phyloP scores from a whole-genome alignment of 1,140 invertebrate species.

The Drosophila repleta region DNA sequence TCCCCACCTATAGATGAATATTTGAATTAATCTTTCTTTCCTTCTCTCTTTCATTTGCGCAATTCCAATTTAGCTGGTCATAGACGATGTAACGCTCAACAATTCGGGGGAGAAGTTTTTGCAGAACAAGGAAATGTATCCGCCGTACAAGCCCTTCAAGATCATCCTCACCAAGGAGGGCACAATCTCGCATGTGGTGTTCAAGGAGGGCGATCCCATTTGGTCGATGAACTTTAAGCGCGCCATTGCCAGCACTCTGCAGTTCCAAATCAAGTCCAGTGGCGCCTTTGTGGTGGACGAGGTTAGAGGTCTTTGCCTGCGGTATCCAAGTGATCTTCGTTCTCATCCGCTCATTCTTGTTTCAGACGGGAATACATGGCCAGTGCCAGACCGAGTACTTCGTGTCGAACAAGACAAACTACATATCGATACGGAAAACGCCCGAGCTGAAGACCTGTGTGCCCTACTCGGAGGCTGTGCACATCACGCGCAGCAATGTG shows the following conservation, averaged over 20 bases:
- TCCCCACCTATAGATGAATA: conserved; percentile 11
- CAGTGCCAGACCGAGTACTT: conserved; percentile 82
- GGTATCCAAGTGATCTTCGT: neutral
- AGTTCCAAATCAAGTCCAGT: conserved; percentile 83
- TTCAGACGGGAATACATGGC: conserved; percentile 77
- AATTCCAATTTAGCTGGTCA: conserved; percentile 65
- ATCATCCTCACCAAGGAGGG: conserved; percentile 69
- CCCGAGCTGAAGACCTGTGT: conserved; percentile 76
- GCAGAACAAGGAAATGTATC: conserved; percentile 83
- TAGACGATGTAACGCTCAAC: conserved; percentile 81
- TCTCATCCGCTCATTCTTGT: neutral
- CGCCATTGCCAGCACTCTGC: conserved; percentile 87
- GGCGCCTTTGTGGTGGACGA: conserved; percentile 85
- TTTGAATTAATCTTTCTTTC: neutral
- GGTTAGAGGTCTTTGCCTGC: conserved; percentile 61
- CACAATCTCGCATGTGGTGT: conserved; percentile 73
- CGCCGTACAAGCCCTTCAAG: conserved; percentile 82
- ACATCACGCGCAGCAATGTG: conserved; percentile 77
- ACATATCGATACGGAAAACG: conserved; percentile 80
- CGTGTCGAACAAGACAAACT: conserved; percentile 79
- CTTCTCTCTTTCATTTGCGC: conserved; percentile 1
- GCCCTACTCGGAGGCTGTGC: conserved; percentile 75
- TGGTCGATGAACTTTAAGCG: conserved; percentile 89
- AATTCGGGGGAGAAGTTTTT: conserved; percentile 82
- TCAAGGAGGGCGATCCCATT: conserved; percentile 85